phyloP scores from a whole-genome alignment of 2,888 invertebrate genomes.

The Stenoptilia bipunctidactyla region DNA sequence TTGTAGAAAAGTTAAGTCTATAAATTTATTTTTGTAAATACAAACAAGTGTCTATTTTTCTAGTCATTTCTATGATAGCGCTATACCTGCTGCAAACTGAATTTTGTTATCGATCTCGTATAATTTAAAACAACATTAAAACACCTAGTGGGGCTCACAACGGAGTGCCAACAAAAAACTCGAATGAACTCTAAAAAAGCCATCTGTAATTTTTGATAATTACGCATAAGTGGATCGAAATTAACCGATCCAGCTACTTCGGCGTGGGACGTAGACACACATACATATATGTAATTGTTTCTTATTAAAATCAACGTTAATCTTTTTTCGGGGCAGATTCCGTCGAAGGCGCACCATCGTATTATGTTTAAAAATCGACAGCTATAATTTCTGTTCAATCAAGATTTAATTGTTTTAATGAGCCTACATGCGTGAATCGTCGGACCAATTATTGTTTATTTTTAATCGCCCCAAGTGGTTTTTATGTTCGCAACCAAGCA shows the following conservation, averaged over 20 bases:
- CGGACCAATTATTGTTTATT: constrained; percentile 72
- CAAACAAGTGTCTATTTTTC: too few relatives aligned
- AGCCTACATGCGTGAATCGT: constrained; percentile 69
- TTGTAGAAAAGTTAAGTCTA: too few relatives aligned
- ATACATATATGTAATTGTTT: constrained; percentile 67
- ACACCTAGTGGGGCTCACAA: not conserved
- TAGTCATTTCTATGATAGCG: too few relatives aligned
- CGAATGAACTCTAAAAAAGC: constrained; percentile 51
- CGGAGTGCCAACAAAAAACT: not conserved
- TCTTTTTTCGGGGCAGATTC: constrained; percentile 66
- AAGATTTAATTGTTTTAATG: constrained; percentile 73
- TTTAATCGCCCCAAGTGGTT: constrained; percentile 70
- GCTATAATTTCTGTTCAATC: constrained; percentile 72
- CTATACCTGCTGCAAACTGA: too few relatives aligned
- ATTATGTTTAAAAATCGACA: constrained; percentile 70
- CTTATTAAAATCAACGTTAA: constrained; percentile 70
- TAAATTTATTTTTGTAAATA: too few relatives aligned
- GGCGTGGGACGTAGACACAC: constrained; percentile 57
- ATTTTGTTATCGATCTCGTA: not conserved
- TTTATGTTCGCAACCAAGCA: constrained; percentile 66
- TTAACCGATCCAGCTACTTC: constrained; percentile 50
- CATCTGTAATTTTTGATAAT: constrained; percentile 67
- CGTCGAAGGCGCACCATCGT: constrained; percentile 45
- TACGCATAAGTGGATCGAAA: constrained; percentile 54
- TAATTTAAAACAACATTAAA: not conserved